Conservation (phyloP, 2,888 invertebrate genomes). For the Euplagia quadripunctaria region DNA sequence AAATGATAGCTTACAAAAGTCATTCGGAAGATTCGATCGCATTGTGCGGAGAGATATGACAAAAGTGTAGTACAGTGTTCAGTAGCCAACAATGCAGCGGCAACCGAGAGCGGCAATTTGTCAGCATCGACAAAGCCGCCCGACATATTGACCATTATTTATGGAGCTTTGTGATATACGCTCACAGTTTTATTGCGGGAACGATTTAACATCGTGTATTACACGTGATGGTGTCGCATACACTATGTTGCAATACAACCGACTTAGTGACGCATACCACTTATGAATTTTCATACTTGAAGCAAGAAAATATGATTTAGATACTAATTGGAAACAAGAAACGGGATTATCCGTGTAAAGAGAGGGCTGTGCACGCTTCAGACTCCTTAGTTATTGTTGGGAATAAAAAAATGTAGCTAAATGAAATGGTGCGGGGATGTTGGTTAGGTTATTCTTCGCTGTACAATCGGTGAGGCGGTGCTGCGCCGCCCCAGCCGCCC, state of each 20-base stretch:
- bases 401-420: conserved; percentile 57
- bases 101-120: conserved; percentile 83
- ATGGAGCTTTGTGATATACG: conserved; percentile 82
- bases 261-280: conserved; percentile 44
- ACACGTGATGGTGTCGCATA: conserved; percentile 75
- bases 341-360: conserved; percentile 37
- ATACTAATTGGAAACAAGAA: conserved; percentile 31
- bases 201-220: conserved; percentile 81
- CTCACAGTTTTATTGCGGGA: conserved; percentile 83
- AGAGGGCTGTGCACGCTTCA: conserved; percentile 29
- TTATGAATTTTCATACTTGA: conserved; percentile 30
- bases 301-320: conserved; percentile 19
- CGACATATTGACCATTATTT: conserved; percentile 87
- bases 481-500: conserved; percentile 72
- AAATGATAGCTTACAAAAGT: conserved; percentile 84
- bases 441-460: conserved; percentile 47
- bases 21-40: conserved; percentile 69
- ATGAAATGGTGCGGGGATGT: conserved; percentile 52
- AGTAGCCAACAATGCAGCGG: conserved; percentile 82
- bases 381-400: conserved; percentile 29
- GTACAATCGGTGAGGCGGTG: conserved; percentile 72
- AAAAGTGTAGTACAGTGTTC: conserved; percentile 72
- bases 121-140: conserved; percentile 84
- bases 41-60: conserved; percentile 74
- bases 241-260: conserved; percentile 76